Conservation (phyloP, 2,113 vertebrate species). For the Nymphicus hollandicus region DNA sequence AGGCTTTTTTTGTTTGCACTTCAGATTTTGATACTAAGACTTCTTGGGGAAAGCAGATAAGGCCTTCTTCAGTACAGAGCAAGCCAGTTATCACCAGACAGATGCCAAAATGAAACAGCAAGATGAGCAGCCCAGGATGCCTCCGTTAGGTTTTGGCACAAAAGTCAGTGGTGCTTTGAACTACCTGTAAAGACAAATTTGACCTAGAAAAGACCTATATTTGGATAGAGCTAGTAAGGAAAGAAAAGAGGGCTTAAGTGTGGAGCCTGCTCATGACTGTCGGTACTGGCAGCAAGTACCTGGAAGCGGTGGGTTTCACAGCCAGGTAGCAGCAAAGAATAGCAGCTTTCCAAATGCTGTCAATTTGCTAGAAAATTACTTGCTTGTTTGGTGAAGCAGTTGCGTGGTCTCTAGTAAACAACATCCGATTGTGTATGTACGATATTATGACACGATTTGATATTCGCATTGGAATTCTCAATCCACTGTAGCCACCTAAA, state of each 20-base stretch:
- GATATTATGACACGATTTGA: background rate
- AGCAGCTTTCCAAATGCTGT: background rate
- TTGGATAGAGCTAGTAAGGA: background rate
- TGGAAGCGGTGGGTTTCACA: background rate
- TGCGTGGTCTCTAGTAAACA: background rate
- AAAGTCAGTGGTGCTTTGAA: background rate
- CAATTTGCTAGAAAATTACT: background rate
- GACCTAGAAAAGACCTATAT: background rate
- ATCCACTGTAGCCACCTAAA: background rate
- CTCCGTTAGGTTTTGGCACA: background rate
- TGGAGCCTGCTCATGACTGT: background rate
- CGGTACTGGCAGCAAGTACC: background rate
- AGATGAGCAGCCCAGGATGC: background rate
- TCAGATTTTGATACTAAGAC: background rate
- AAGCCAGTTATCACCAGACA: background rate
- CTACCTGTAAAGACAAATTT: background rate
- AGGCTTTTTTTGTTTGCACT: background rate
- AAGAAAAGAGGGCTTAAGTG: background rate
- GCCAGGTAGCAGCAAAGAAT: background rate
- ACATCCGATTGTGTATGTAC: background rate
- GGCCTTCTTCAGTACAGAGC: background rate
- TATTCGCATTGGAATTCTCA: background rate
- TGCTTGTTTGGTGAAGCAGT: background rate
- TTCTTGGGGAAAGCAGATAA: background rate
- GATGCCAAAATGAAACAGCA: background rate